These are phyloP conservation scores for Lamellibrachia columna DNA, from an alignment of 2,888 invertebrate genomes.

Conservation along the genomic window DNA sequence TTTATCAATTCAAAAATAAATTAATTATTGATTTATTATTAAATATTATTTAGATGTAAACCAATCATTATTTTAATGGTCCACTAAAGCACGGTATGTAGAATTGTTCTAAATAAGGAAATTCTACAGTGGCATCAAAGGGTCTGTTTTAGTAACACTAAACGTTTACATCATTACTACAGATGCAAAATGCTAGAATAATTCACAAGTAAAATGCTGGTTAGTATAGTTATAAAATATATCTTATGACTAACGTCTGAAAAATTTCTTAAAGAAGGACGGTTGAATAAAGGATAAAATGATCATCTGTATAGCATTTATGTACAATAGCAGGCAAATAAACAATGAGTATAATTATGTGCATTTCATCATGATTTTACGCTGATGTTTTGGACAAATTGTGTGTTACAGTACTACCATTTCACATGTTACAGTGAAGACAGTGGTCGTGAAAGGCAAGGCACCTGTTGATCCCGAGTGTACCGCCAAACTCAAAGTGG, in stretches of 20 bases:
- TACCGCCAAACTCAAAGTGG: conserved; percentile 56
- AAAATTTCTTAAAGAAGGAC: too few species aligned
- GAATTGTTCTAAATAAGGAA: too few species aligned
- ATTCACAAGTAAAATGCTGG: too few species aligned
- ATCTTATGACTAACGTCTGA: too few species aligned
- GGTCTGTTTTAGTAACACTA: too few species aligned
- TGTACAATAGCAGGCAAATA: not conserved
- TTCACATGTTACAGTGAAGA: conserved; percentile 51
- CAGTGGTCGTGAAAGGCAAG: conserved; percentile 61
- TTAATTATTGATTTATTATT: not conserved
- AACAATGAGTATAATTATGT: not conserved
- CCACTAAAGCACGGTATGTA: too few species aligned
- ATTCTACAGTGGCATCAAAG: too few species aligned
- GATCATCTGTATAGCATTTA: too few species aligned
- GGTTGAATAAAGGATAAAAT: not conserved
- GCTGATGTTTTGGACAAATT: not conserved
- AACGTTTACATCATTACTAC: too few species aligned
- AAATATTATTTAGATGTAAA: not conserved
- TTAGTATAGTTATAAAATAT: too few species aligned
- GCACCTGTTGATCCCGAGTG: conserved; percentile 66
- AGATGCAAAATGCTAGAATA: too few species aligned
- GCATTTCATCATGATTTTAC: not conserved
- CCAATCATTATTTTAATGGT: too few species aligned
- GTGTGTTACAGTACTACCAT: not conserved
- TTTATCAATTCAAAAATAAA: not conserved